Percentiles rank a stretch among this genome's conserved stretches.
Conservation (phyloP, 2,797 vertebrate genomes). For the Dicrostonyx torquatus region DNA sequence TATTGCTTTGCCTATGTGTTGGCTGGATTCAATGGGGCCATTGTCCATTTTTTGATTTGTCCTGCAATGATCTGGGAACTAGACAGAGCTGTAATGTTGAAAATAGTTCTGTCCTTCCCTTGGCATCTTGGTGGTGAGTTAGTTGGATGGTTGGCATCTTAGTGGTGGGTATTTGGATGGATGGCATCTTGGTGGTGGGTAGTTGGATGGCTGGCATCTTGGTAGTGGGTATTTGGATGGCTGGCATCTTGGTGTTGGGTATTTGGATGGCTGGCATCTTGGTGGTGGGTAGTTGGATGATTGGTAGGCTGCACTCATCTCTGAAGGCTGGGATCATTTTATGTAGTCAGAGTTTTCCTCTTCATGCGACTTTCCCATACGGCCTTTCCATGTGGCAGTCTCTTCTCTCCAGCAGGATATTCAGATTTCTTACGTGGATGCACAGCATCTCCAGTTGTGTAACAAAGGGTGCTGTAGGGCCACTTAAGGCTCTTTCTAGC, state of each 20-base stretch:
- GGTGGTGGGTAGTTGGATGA: neutral
- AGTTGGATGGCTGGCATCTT: too few relatives aligned
- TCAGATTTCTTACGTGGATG: neutral
- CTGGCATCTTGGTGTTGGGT: too few relatives aligned
- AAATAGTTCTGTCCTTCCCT: neutral
- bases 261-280: neutral
- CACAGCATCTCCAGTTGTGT: neutral
- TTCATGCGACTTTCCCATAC: neutral
- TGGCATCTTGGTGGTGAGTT: neutral
- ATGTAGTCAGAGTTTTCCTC: neutral
- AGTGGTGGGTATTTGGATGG: too few relatives aligned
- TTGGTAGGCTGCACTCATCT: neutral
- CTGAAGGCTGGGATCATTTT: neutral
- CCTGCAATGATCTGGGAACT: neutral
- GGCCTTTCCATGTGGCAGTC: neutral
- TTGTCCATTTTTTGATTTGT: neutral
- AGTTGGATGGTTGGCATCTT: neutral
- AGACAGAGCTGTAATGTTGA: neutral
- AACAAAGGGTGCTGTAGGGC: neutral
- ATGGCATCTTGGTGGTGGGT: too few relatives aligned
- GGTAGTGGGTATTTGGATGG: too few relatives aligned
- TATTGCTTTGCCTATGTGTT: neutral
- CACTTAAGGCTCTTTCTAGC: neutral
- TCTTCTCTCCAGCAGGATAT: neutral
- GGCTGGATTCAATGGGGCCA: neutral